Conservation (phyloP, 1,140 invertebrate species). For the Drosophila bocki region DNA sequence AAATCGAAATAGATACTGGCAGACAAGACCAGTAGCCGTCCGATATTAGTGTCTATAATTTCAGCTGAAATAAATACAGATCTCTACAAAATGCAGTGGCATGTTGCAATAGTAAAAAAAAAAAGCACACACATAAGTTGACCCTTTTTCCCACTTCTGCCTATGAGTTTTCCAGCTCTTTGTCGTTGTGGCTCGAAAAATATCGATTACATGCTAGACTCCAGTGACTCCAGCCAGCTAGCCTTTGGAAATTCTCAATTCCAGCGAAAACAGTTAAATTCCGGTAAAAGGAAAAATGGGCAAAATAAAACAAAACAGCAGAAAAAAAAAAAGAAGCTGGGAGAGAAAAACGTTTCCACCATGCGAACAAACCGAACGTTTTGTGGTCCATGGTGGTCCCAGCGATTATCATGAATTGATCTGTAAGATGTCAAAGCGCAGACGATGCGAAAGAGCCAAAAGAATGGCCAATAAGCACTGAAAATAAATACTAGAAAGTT, state of each 20-base stretch:
- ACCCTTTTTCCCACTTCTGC: slow-evolving; percentile 58
- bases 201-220: slow-evolving; percentile 82
- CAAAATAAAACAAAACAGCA: slow-evolving; percentile 24
- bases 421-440: slow-evolving; percentile 84
- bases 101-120: slow-evolving; percentile 45
- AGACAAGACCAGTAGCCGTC: slow-evolving; percentile 63
- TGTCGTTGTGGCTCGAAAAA: slow-evolving; percentile 77
- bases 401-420: slow-evolving; percentile 84
- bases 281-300: slow-evolving; percentile 70
- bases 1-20: slow-evolving; percentile 50
- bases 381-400: slow-evolving; percentile 80
- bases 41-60: slow-evolving; percentile 71
- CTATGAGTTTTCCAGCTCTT: slow-evolving; percentile 51
- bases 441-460: slow-evolving; percentile 60
- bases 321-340: slow-evolving; percentile 41
- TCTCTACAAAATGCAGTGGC: slow-evolving; percentile 65
- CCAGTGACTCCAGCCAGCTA: slow-evolving; percentile 29
- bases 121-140: slow-evolving; percentile 50
- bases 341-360: slow-evolving; percentile 67
- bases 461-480: slow-evolving; percentile 58
- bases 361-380: slow-evolving; percentile 68
- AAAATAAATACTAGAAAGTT: background rate
- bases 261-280: slow-evolving; percentile 83
- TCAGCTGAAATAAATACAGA: slow-evolving; percentile 43
- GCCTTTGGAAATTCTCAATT: slow-evolving; percentile 77